Conservation (phyloP, 2,888 invertebrate genomes). For the Abscondita cerata region DNA sequence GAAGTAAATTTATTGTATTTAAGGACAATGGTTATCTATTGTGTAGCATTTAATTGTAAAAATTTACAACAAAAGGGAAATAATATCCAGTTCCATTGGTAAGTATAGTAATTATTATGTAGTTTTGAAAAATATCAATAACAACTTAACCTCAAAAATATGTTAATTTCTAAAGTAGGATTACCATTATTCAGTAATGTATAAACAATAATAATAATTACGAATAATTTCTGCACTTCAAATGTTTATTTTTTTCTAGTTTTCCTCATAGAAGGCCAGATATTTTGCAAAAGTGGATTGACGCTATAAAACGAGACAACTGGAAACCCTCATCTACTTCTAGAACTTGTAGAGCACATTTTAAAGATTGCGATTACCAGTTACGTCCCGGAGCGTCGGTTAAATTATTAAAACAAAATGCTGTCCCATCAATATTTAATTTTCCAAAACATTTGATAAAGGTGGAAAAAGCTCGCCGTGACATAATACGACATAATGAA, state of each 20-base stretch:
- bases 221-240: not conserved
- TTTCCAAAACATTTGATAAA: constrained; percentile 29
- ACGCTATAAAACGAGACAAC: constrained; percentile 37
- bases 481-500: not conserved
- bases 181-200: no score
- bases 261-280: constrained; percentile 37
- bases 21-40: constrained; percentile 11
- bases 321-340: constrained; percentile 39
- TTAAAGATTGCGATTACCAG: constrained; percentile 22
- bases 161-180: no score
- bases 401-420: constrained; percentile 34
- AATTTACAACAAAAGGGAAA: not conserved
- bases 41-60: constrained; percentile 11
- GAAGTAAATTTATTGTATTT: no score
- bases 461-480: not conserved
- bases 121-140: not conserved
- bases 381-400: constrained; percentile 3
- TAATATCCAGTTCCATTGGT: constrained; percentile 8
- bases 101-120: not conserved
- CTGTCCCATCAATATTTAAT: constrained; percentile 35
- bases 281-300: constrained; percentile 36
- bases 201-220: not conserved
- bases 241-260: constrained; percentile 8
- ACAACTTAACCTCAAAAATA: no score
- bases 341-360: constrained; percentile 39